A percentile compares a stretch with the other conserved stretches of the same genome.
Evolutionary conservation across 2,888 invertebrate genomes (phyloP).

Genomic region (Caenorhabditis sinica): DNA sequence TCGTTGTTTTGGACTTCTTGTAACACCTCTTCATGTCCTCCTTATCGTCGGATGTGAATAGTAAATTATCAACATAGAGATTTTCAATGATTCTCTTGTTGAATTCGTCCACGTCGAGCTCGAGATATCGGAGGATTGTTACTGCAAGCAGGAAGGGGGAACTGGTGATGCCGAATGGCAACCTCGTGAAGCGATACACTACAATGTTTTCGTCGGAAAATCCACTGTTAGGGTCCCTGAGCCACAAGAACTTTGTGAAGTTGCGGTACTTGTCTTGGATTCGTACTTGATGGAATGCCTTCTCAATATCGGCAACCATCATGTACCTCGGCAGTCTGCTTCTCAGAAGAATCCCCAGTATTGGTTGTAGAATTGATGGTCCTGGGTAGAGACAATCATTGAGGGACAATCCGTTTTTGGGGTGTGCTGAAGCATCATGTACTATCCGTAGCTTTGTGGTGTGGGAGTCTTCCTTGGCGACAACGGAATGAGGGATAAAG

Average conservation of each 20-base stretch:
- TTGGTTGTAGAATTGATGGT: slow-evolving; percentile 44
- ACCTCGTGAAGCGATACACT: slow-evolving; percentile 58
- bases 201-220: slow-evolving; percentile 62
- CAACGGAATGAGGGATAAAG: not conserved
- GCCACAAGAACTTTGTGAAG: slow-evolving; percentile 66
- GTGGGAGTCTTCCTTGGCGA: slow-evolving; percentile 48
- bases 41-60: not conserved
- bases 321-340: slow-evolving; percentile 32
- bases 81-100: slow-evolving; percentile 4
- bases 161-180: slow-evolving; percentile 71
- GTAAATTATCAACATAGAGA: slow-evolving; percentile 39
- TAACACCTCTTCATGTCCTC: not conserved
- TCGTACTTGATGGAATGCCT: slow-evolving; percentile 73
- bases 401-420: slow-evolving; percentile 30
- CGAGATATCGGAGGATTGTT: slow-evolving; percentile 42
- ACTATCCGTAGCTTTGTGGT: slow-evolving; percentile 67
- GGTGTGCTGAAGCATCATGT: slow-evolving; percentile 57
- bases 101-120: not conserved
- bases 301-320: slow-evolving; percentile 71
- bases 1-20: slow-evolving; percentile 9
- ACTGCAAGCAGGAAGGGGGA: slow-evolving; percentile 67
- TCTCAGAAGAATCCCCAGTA: slow-evolving; percentile 58
- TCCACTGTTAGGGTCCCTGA: slow-evolving; percentile 55
- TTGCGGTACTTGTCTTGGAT: slow-evolving; percentile 64
- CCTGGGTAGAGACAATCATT: slow-evolving; percentile 67